Evolutionary conservation across 2,888 invertebrate species (phyloP).

Genomic region (Polylopha cassiicola): DNA sequence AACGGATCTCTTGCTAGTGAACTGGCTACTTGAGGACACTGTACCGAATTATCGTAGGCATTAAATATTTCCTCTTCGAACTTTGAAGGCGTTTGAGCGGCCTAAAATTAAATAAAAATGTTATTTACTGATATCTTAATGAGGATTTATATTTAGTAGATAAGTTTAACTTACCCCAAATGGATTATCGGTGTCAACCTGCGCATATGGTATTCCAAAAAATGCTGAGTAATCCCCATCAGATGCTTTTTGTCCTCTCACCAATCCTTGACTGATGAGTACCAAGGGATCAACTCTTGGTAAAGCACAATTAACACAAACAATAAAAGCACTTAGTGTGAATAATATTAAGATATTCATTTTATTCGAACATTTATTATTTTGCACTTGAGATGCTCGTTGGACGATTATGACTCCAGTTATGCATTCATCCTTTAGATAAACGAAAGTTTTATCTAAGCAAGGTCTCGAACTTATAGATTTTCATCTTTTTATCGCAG

Average conservation of each 20-base stretch:
- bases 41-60: conserved; percentile 51
- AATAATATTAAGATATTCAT: conserved; percentile 35
- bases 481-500: too few species aligned
- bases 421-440: too few species aligned
- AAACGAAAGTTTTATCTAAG: too few species aligned
- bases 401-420: too few species aligned
- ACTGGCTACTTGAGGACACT: conserved; percentile 50
- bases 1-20: conserved; percentile 23
- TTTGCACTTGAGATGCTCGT: too few species aligned
- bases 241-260: conserved; percentile 53
- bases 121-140: conserved; percentile 2
- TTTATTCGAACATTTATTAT: too few species aligned
- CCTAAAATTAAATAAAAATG: conserved; percentile 40
- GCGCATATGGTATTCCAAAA: conserved; percentile 64
- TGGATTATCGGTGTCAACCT: conserved; percentile 53
- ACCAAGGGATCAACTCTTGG: conserved; percentile 63
- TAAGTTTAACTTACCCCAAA: conserved; percentile 60
- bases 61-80: conserved; percentile 53
- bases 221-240: conserved; percentile 63
- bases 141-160: neutral
- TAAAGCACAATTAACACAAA: conserved; percentile 33
- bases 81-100: conserved; percentile 38
- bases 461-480: too few species aligned
- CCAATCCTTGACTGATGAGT: conserved; percentile 55
- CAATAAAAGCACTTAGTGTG: too few species aligned